These are phyloP conservation scores for Marcusenius ussheri DNA, from an alignment of 2,113 vertebrate genomes.

Conservation along the genomic window DNA sequence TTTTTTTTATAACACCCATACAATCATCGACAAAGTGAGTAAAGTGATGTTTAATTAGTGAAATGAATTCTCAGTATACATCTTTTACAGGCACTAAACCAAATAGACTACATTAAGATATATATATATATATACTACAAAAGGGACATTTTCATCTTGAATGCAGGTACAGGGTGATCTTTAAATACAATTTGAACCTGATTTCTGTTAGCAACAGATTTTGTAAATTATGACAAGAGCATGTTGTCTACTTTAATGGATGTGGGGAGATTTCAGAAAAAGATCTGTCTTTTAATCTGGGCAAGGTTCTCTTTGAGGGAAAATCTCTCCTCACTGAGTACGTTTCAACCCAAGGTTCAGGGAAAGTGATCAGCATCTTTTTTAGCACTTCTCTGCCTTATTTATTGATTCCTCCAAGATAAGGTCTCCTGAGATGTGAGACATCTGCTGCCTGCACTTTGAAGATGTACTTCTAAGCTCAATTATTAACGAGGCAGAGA, in stretches of 20 bases:
- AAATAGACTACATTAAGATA: neutral
- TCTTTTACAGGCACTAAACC: neutral
- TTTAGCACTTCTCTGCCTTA: constrained; percentile 47
- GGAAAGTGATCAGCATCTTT: constrained; percentile 24
- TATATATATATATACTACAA: neutral
- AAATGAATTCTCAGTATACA: neutral
- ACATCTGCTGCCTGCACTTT: constrained; percentile 61
- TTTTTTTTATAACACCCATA: neutral
- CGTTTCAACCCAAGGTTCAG: neutral
- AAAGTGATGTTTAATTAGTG: neutral
- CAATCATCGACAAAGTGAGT: neutral
- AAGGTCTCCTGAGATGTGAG: constrained; percentile 54
- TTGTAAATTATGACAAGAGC: neutral
- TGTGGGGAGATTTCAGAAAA: neutral
- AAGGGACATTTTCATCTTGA: neutral
- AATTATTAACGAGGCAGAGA: constrained; percentile 51
- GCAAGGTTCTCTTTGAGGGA: neutral
- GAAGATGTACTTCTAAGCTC: constrained; percentile 55
- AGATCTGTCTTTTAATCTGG: neutral
- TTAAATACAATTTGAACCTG: neutral
- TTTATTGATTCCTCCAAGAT: constrained; percentile 63
- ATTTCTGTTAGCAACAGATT: neutral
- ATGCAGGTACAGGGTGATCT: neutral
- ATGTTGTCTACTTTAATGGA: neutral
- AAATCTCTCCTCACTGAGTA: neutral